Percentiles rank a stretch among this genome's conserved stretches.
These are phyloP conservation scores for Latrodectus elegans DNA, from an alignment of 2,888 invertebrate species.

Conservation along the genomic window DNA sequence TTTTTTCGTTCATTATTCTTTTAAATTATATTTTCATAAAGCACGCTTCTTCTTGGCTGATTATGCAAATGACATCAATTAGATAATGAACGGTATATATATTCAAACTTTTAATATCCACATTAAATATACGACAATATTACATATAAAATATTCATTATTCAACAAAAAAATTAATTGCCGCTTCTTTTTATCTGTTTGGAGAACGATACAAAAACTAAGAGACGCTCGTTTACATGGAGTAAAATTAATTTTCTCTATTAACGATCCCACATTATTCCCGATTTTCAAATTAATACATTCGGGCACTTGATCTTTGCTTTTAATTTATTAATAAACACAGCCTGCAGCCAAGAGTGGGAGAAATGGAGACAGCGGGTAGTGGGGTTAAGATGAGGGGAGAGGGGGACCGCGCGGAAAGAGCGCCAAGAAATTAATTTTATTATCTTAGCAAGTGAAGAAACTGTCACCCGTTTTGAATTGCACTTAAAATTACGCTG, in stretches of 20 bases:
- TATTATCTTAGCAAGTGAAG: slow-evolving; percentile 4
- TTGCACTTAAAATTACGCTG: slow-evolving; percentile 44
- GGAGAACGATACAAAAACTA: background rate
- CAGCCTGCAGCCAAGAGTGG: background rate
- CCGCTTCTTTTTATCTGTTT: background rate
- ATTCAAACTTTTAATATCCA: too few species aligned
- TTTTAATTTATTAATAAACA: slow-evolving; percentile 5
- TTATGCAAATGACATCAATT: too few species aligned
- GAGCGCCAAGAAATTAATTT: slow-evolving; percentile 29
- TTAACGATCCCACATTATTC: background rate
- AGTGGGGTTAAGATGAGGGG: too few species aligned
- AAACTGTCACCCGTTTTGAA: slow-evolving; percentile 32
- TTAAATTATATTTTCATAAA: too few species aligned
- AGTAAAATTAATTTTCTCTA: slow-evolving; percentile 1
- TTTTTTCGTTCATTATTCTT: too few species aligned
- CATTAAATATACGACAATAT: too few species aligned
- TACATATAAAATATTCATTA: too few species aligned
- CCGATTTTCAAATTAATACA: slow-evolving; percentile 5
- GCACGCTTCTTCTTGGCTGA: too few species aligned
- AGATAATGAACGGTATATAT: too few species aligned
- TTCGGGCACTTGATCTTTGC: background rate
- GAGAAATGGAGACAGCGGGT: too few species aligned
- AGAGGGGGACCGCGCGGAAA: background rate
- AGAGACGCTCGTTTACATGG: background rate
- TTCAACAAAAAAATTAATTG: too few species aligned